Percentiles rank a stretch among this genome's conserved stretches.
Conservation (phyloP, 2,888 invertebrate species). For the Diarsia mendica region DNA sequence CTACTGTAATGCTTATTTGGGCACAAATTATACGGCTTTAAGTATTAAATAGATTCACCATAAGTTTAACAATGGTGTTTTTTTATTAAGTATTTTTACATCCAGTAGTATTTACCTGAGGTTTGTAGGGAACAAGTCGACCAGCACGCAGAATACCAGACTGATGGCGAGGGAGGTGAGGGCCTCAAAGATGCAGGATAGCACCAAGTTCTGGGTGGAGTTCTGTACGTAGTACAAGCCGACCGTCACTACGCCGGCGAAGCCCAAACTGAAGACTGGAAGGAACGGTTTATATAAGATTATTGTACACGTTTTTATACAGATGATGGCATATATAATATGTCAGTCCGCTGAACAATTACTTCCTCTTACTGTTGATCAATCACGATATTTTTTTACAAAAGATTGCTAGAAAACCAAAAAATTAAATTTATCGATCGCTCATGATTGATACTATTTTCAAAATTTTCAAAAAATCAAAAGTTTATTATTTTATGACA, state of each 20-base stretch:
- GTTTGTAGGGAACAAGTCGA: slow-evolving; percentile 95
- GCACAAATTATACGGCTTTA: no score
- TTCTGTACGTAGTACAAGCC: slow-evolving; percentile 94
- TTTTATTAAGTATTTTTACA: not conserved
- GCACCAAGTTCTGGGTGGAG: slow-evolving; percentile 92
- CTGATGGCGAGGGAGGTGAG: slow-evolving; percentile 95
- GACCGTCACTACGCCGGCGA: slow-evolving; percentile 93
- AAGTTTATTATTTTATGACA: not conserved
- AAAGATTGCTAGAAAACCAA: not conserved
- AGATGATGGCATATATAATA: not conserved
- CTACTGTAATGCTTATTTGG: no score
- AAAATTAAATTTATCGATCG: not conserved
- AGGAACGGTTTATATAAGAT: not conserved
- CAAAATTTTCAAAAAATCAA: not conserved
- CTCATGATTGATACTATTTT: not conserved
- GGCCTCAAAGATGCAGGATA: slow-evolving; percentile 95
- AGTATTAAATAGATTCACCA: no score
- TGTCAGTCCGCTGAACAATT: not conserved
- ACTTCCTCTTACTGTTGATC: not conserved
- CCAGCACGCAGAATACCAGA: slow-evolving; percentile 95
- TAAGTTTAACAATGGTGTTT: no score
- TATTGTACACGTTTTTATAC: no score
- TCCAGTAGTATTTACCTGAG: slow-evolving; percentile 90
- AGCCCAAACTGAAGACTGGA: slow-evolving; percentile 93
- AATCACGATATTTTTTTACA: not conserved